Evolutionary conservation across 2,113 vertebrate species (phyloP), one percentile per base, ranked within the genome.

Genomic region (Rallus limicola): DNA sequence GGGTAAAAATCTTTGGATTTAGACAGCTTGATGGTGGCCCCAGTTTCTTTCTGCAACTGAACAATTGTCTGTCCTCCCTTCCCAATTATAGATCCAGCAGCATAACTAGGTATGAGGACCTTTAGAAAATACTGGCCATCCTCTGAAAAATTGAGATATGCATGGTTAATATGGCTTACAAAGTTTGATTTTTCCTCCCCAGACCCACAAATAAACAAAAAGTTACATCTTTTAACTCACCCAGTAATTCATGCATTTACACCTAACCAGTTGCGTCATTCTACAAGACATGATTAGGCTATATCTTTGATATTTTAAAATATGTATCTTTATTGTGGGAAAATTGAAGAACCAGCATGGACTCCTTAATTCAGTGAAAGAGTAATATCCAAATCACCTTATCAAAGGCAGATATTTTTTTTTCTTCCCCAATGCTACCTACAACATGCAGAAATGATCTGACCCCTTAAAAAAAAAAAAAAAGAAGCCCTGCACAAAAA

Each of bases 1-100:
- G 98, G 98, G 89, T 99, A 99, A 98, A 99, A 99, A 98, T 99
- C 98, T 98, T 99, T 99, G 98, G 98, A 99, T 98, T 99, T 99
- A 97, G 98, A 99, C 96, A 99, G 98, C 98, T 99, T 99, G 98
- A 99, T 99, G 96, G 98, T 99, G 96, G 98, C 98, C 97, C 98
- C 98, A 95, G 98, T 99, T 98, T 99, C 98, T 98, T 99, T 99
- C 97, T 99, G 98, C 98, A 99, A 98, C 96, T 99, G 98, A 97
- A 99, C 98, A 98, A 99, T 99, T 98, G 98, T 99, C 97, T 99
- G 98, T 97, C 98, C 98, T 98, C 98, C 98, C 97, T 99, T 99
- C 94, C 98, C 98, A 98, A 99, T 99, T 97, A 99, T 99, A 98
- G 98, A 99, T 98, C 98, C 98, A 98, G 98, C 98, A 98, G 98